Evolutionary conservation across 2,113 vertebrate genomes (phyloP).

Genomic region (Sebastes schlegelii): DNA sequence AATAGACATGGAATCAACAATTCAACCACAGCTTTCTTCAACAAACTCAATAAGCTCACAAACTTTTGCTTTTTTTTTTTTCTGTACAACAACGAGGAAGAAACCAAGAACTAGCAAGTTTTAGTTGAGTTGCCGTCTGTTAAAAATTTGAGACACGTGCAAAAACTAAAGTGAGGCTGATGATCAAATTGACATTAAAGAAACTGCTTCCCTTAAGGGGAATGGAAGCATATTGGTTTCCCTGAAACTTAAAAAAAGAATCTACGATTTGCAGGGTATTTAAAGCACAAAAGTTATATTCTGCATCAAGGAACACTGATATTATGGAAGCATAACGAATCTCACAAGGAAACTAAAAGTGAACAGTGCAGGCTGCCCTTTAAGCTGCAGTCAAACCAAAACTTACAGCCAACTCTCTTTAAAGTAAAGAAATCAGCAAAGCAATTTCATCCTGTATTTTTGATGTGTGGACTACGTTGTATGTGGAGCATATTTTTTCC

Average conservation of each 20-base stretch:
- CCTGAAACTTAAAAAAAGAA: background rate
- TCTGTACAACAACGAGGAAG: background rate
- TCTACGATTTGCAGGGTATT: background rate
- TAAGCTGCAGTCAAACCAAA: constrained; percentile 6
- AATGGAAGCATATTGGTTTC: background rate
- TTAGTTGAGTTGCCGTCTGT: background rate
- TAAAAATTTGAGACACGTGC: background rate
- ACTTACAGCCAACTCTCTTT: constrained; percentile 1
- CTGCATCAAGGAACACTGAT: background rate
- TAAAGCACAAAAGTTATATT: background rate
- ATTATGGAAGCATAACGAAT: background rate
- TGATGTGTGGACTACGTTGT: background rate
- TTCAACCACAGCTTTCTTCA: background rate
- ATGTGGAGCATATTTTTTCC: background rate
- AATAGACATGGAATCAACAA: background rate
- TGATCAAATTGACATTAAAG: background rate
- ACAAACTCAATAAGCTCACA: background rate
- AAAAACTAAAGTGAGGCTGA: background rate
- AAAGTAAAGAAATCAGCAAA: constrained; percentile 10
- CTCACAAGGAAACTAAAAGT: background rate
- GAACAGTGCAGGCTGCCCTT: background rate
- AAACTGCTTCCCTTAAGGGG: background rate
- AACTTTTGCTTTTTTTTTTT: background rate
- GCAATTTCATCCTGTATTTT: background rate
- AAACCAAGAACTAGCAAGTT: background rate